Evolutionary conservation across 2,888 invertebrate species (phyloP).

Genomic region (Malachius bipustulatus): DNA sequence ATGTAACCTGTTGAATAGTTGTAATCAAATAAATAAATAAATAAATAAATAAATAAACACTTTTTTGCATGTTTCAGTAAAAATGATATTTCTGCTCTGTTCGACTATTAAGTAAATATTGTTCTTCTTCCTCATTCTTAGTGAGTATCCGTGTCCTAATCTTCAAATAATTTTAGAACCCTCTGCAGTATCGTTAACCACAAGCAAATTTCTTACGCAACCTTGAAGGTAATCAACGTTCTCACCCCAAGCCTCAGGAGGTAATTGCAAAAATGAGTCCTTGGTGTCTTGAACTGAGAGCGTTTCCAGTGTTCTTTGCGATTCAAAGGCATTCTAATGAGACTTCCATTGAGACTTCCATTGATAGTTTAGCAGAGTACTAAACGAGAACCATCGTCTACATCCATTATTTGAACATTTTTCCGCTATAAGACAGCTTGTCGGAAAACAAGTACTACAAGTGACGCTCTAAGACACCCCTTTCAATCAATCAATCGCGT

Average conservation of each 20-base stretch:
- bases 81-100: not conserved
- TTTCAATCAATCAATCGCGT: too few relatives aligned
- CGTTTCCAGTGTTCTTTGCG: constrained; percentile 3
- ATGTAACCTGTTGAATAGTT: too few relatives aligned
- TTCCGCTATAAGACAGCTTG: constrained; percentile 1
- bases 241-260: constrained; percentile 2
- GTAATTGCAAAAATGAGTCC: constrained; percentile 1
- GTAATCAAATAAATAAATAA: too few relatives aligned
- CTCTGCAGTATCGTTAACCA: constrained; percentile 3
- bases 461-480: constrained; percentile 3
- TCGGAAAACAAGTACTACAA: constrained; percentile 3
- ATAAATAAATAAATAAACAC: too few relatives aligned
- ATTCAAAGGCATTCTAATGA: not conserved
- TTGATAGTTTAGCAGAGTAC: too few relatives aligned
- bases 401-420: not conserved
- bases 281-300: constrained; percentile 2
- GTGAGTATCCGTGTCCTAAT: constrained; percentile 1
- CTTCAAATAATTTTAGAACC: constrained; percentile 2
- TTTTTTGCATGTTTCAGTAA: constrained; percentile 1
- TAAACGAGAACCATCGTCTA: too few relatives aligned
- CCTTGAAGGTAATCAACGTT: constrained; percentile 3
- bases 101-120: not conserved
- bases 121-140: constrained; percentile 1
- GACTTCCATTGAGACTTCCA: not conserved
- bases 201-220: constrained; percentile 2